Base-by-base conservation (phyloP, 2,888 invertebrate species). In the Diachrysia chrysitis region DNA sequence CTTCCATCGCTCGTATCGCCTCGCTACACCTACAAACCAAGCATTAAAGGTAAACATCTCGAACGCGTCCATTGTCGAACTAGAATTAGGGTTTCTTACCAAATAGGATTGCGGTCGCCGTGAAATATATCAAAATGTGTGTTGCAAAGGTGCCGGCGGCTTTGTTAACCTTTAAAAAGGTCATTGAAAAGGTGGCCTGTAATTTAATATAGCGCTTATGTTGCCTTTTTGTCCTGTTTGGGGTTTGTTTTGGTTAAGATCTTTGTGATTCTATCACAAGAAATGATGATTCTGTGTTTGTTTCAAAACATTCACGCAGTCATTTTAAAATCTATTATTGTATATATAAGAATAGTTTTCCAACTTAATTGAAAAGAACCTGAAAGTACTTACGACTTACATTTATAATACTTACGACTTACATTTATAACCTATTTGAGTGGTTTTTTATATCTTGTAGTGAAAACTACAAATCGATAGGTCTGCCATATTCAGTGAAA, bases 31-130 rank as follows among this genome's bases (percentile, higher is more conserved):
- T 78, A 35, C 58, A 19, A 25, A 37, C 63, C 70, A 37, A 53
- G 23, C 57, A 25, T 53, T 59, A 78, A 76, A 83, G 78, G 83
- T 80, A 85, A 85, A 84, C 83, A 82, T 79, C 72, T 75, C 73
- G n/a, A 53, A 63, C 58, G 69, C 71, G 78, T 74, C 85, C 76
- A 84, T 84, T 84, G 84, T 83, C 79, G 73, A 82, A 83, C 79
- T 77, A 76, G 76, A 79, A 84, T 84, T 84, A 77, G 78, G 78
- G 76, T 71, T 79, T 74, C 79, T 84, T 72, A 77, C 78, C 72
- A 85, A 85, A 85, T 84, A 80, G 79, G 84, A 85, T 85, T 85
- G 85, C 81, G 79, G 85, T 82, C 71, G 69, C 71, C 79, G 79
- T 79, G 70, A 83, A 84, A 84, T 84, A 79, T 84, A 83, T 83